Evolutionary conservation across 1,140 invertebrate species (phyloP), one percentile per base, ranked within the genome.

Genomic region (Gryon sp.): DNA sequence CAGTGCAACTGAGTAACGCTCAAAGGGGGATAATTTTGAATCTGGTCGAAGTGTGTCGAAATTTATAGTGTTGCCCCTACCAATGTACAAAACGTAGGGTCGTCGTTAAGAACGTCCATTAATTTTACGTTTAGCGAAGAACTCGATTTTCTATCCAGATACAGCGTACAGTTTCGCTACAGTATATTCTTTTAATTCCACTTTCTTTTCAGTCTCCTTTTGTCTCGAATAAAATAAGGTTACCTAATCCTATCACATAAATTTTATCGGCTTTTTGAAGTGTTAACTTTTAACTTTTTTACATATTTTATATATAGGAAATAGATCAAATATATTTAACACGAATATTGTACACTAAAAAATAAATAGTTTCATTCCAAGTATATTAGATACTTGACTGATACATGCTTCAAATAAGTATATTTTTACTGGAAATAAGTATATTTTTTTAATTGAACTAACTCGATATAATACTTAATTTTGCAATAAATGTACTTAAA

Each of bases 11-110:
- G 78, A 82, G 76, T 78, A 76, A 80, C 79, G 66, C 73, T 81
- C 82, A 84, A 86, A 89, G 88, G 86, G 85, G 86, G 84, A 87
- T 89, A 80, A 85, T 86, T 87, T 84, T 85, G 87, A 87, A 88
- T 88, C 88, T 82, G 86, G 85, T 78, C 84, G 83, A 86, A 84
- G 78, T 82, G 83, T 81, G 79, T 77, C 80, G 84, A 89, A 89
- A 90, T 90, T 89, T 89, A 90, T 87, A 60, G 46, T 45, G 79
- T 75, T 80, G 82, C 80, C 78, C 80, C 81, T 78, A 52, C 80
- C 80, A 84, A 36, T 63, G 63, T 50, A 45, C 38, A 32, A 41
- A 46, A 78, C 69, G 60, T 77, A 55, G 78, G 72, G 82, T 74
- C 62, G 76, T 74, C 63, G 46, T 79, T 80, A 82, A 78, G 79